Conservation (phyloP, 2,113 vertebrate genomes). For the Ammodytes marinus region DNA sequence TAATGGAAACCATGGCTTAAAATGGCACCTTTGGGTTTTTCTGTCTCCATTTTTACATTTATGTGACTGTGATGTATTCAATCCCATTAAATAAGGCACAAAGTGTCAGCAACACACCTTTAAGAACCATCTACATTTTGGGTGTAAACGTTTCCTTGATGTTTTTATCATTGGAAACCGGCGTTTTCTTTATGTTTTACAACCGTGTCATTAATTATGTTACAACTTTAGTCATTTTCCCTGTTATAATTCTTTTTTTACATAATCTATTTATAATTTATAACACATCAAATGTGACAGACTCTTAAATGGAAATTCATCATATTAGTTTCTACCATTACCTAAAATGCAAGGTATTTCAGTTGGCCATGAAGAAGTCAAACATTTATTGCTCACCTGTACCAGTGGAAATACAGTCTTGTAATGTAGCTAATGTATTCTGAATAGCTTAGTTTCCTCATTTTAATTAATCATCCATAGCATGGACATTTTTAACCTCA, state of each 20-base stretch:
- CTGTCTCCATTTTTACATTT: slow-evolving; percentile 55
- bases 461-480: slow-evolving; percentile 5
- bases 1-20: slow-evolving; percentile 67
- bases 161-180: slow-evolving; percentile 14
- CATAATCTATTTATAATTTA: slow-evolving; percentile 7
- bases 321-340: background rate
- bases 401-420: slow-evolving; percentile 2
- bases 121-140: slow-evolving; percentile 43
- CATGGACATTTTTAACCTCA: background rate
- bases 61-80: slow-evolving; percentile 54
- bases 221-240: slow-evolving; percentile 16
- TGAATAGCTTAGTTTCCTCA: background rate
- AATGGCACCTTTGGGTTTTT: slow-evolving; percentile 55
- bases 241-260: slow-evolving; percentile 5
- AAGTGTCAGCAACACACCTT: slow-evolving; percentile 42
- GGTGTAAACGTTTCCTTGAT: slow-evolving; percentile 23
- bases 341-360: background rate
- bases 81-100: slow-evolving; percentile 36
- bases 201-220: slow-evolving; percentile 30
- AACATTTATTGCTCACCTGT: slow-evolving; percentile 13
- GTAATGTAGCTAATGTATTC: background rate
- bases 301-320: slow-evolving; percentile 1
- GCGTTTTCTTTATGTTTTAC: slow-evolving; percentile 39
- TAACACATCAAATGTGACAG: background rate
- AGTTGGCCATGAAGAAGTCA: background rate